Evolutionary conservation across 2,888 invertebrate genomes (phyloP).

Genomic region (Terebella lapidaria): DNA sequence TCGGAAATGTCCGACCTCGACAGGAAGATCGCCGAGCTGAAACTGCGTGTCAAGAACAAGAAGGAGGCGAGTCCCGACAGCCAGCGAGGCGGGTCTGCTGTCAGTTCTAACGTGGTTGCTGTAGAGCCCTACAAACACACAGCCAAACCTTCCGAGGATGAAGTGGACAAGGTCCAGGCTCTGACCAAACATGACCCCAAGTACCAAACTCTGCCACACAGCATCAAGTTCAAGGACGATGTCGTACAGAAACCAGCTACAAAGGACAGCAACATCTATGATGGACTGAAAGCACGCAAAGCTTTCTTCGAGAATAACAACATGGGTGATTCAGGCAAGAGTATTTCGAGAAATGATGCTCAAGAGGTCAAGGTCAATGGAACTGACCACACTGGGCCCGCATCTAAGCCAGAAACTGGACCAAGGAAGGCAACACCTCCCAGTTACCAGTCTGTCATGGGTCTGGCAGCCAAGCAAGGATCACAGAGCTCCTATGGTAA

Average conservation of each 20-base stretch:
- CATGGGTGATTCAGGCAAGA: neutral
- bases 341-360: neutral
- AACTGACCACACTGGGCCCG: constrained; percentile 3
- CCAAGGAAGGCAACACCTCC: neutral
- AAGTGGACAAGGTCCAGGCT: neutral
- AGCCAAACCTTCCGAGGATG: neutral
- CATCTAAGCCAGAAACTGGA: constrained; percentile 4
- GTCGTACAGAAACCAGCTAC: neutral
- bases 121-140: constrained; percentile 43
- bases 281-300: neutral
- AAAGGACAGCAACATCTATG: neutral
- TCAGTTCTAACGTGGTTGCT: constrained; percentile 47
- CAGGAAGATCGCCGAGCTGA: constrained; percentile 86
- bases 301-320: neutral
- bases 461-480: neutral
- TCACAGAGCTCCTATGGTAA: neutral
- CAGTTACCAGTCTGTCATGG: neutral
- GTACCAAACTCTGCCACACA: constrained; percentile 86
- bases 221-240: constrained; percentile 65
- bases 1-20: constrained; percentile 90
- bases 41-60: constrained; percentile 71
- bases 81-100: constrained; percentile 8
- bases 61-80: neutral
- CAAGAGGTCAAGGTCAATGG: constrained; percentile 8
- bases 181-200: constrained; percentile 78